A percentile compares a stretch with the other conserved stretches of the same genome.
These are phyloP conservation scores for Chaetogeoica ovagalla DNA, from an alignment of 2,888 invertebrate species.

Conservation along the genomic window DNA sequence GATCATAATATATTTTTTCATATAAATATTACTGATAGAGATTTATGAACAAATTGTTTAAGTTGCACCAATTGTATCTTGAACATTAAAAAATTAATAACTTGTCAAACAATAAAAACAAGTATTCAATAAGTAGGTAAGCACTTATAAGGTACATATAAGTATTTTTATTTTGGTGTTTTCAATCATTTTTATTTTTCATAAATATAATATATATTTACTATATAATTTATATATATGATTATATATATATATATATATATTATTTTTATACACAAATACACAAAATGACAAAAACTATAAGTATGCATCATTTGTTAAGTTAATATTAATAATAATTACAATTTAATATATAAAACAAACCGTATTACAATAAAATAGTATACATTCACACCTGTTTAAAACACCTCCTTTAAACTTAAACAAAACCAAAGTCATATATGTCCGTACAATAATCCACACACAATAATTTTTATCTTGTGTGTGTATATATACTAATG, in stretches of 20 bases:
- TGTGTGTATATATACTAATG: too few species aligned
- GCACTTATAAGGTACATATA: too few species aligned
- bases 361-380: constrained; percentile 18
- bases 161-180: neutral
- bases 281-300: constrained; percentile 34
- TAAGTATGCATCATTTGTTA: constrained; percentile 30
- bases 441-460: constrained; percentile 8
- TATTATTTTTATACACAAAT: constrained; percentile 33
- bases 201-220: constrained; percentile 1
- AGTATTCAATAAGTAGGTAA: too few species aligned
- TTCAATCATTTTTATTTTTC: constrained; percentile 8
- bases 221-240: constrained; percentile 10
- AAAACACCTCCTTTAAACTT: constrained; percentile 8
- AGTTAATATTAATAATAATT: constrained; percentile 13
- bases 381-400: constrained; percentile 14
- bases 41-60: too few species aligned
- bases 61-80: too few species aligned
- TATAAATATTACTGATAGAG: too few species aligned
- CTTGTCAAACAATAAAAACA: too few species aligned
- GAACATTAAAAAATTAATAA: too few species aligned
- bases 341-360: neutral
- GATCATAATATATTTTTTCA: too few species aligned
- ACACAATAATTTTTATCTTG: constrained; percentile 6
- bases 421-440: neutral
- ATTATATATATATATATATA: neutral